A percentile compares a stretch with the other conserved stretches of the same genome.
Evolutionary conservation across 2,113 vertebrate genomes (phyloP).

Genomic region (Dendrocopos noguchii): DNA sequence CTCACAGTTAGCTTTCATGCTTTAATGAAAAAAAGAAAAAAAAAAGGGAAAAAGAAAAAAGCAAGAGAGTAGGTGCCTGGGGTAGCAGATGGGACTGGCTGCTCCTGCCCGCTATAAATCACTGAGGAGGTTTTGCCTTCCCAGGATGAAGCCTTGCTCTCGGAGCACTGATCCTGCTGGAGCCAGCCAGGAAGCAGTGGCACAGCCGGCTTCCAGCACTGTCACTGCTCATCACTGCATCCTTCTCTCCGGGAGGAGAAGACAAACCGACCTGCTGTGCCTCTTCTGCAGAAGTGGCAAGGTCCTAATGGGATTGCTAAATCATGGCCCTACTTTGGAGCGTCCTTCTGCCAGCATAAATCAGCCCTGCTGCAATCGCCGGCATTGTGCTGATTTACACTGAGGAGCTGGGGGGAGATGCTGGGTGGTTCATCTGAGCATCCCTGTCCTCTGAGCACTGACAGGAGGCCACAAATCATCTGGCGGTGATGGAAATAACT

Average conservation of each 20-base stretch:
- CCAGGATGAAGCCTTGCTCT: background rate
- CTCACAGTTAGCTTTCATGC: background rate
- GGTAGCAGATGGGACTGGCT: slow-evolving; percentile 20
- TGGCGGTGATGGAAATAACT: background rate
- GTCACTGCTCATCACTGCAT: background rate
- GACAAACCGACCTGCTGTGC: background rate
- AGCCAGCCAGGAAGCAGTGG: fast-evolving
- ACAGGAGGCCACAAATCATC: background rate
- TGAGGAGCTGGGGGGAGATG: background rate
- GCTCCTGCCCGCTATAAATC: slow-evolving; percentile 21
- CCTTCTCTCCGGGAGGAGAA: background rate
- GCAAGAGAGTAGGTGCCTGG: background rate
- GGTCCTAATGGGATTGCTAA: slow-evolving; percentile 50
- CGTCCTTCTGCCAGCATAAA: background rate
- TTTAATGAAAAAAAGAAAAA: background rate
- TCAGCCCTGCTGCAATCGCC: background rate
- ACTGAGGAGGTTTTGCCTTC: background rate
- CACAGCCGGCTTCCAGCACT: background rate
- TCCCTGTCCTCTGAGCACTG: background rate
- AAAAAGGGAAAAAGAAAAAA: no score
- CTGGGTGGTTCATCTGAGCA: background rate
- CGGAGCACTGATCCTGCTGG: fast-evolving
- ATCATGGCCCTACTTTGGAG: background rate
- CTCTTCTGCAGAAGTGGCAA: slow-evolving; percentile 12
- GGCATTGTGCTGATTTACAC: background rate